Evolutionary conservation across 2,888 invertebrate genomes (phyloP), one percentile per base, ranked within the genome.

Genomic region (Troilus luridus): DNA sequence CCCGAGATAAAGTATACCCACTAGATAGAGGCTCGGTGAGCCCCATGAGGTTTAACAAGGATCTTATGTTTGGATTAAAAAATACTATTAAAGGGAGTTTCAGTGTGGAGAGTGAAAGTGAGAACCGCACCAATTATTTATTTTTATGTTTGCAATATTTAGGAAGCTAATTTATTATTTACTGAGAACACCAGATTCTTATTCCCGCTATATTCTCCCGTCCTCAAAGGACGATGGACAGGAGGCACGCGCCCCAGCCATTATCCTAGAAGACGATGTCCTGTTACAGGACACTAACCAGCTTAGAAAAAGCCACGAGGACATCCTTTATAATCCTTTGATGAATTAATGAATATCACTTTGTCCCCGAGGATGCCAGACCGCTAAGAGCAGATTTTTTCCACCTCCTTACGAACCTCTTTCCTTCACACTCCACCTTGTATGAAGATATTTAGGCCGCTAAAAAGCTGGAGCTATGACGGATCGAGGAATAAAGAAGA

Each of bases 271-370:
- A 27, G 12, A 41, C 17, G 72, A 72, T 72, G 72, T 72, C 72
- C 72, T 72, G 72, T 72, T 41, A 72, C 72, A 27, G 72, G 27
- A 17, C 27, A 72, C 72, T 72, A 72, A 72, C 72, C 72, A 72
- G 27, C 14, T 17, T 0, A 72, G 27, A 72, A 72, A 72, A 72
- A 72, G 14, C 72, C 17, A 8, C 27, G 8, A 72, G 72, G 72
- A 27, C 72, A 17, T 27, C 72, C 72, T 27, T 72, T 72, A 72
- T 72, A 72, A 72, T 72, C 17, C 72, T 72, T 67, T 67, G 67
- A 67, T 67, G 67, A 67, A 67, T 67, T 72, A 72, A 72, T 72
- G 72, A 72, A 72, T 72, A 72, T 72, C 72, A 72, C 72, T 72
- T 72, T 72, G 72, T 27, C 27, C 27, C 14, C 14, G 72, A 27